Percentiles rank a stretch among this genome's conserved stretches.
These are phyloP conservation scores for Bergia puertoricense DNA, from an alignment of 92 coral and sea anemone genomes.

Conservation along the genomic window DNA sequence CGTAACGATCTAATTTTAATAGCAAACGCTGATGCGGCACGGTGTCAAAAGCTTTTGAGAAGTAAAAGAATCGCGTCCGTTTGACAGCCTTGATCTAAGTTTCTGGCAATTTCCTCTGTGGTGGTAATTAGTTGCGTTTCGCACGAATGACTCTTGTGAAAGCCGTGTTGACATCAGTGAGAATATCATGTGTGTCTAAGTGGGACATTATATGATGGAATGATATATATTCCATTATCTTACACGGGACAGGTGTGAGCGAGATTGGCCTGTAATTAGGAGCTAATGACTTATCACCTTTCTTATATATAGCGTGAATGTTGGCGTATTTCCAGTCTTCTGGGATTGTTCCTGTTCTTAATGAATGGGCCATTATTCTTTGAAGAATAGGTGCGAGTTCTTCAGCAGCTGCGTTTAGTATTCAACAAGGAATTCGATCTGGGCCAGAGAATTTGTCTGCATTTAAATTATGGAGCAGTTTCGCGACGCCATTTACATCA, in stretches of 20 bases:
- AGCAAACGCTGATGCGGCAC: neutral
- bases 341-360: neutral
- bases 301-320: neutral
- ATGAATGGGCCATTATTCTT: neutral
- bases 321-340: neutral
- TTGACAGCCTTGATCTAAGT: conserved; percentile 1
- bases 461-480: too few species aligned
- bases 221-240: neutral
- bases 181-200: neutral
- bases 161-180: neutral
- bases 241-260: too few species aligned
- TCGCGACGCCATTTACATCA: too few species aligned
- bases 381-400: too few species aligned
- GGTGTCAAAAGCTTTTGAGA: neutral
- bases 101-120: neutral
- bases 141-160: neutral
- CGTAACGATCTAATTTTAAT: neutral
- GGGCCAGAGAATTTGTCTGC: too few species aligned
- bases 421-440: too few species aligned
- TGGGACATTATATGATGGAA: neutral
- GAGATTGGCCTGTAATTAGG: neutral
- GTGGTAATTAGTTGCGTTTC: neutral
- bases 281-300: neutral
- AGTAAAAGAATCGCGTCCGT: neutral
- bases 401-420: too few species aligned